Base-by-base conservation (phyloP, 2,797 vertebrate species). In the Rhyacichthys aspro region DNA sequence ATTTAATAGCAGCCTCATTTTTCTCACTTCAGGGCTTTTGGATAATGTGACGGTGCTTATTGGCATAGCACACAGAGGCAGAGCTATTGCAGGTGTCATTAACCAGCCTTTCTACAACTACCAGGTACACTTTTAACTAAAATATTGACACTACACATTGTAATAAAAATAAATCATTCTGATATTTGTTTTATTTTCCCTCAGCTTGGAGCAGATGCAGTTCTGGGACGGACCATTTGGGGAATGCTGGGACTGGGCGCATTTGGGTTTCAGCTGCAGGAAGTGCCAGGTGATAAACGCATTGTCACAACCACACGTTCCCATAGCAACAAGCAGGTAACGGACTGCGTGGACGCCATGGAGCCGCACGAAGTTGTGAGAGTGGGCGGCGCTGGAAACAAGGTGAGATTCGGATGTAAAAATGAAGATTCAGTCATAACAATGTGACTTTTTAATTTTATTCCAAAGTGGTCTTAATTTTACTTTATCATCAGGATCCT, bases 101-200 rank as follows among this genome's bases (percentile, higher is more conserved):
- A 98, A 98, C 81, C 98, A 99, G 82, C 97, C 98, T 0, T 99
- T 96, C 85, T 98, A 96, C 90, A 99, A 99, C 88, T 98, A 98
- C 60, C 92, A 99, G 95, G 98, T 98, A 91, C 42, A 14, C 28
- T 42, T 5, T 1, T 28, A 11, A 53, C 7, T 9, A 15, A 41
- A 9, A 2, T 28, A 28, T 3, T 5, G 23, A 28, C 23, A 28
- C 23, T 28, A 28, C 23, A 28, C 23, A 2, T 28, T 28, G 23
- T 28, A 28, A 28, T 28, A 2, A n/a, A n/a, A n/a, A 3, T 28
- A 28, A 28, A 28, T 28, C 10, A 61, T 33, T 56, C 17, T 43
- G 12, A 47, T 5, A 37, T 52, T 52, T 37, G 7, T 8, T 43
- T n/a, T n/a, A n/a, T n/a, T 63, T 61, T 74, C 67, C 48, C 9